Evolutionary conservation across 2,797 vertebrate genomes (phyloP).

Genomic region (Alcedo quadribrachys): DNA sequence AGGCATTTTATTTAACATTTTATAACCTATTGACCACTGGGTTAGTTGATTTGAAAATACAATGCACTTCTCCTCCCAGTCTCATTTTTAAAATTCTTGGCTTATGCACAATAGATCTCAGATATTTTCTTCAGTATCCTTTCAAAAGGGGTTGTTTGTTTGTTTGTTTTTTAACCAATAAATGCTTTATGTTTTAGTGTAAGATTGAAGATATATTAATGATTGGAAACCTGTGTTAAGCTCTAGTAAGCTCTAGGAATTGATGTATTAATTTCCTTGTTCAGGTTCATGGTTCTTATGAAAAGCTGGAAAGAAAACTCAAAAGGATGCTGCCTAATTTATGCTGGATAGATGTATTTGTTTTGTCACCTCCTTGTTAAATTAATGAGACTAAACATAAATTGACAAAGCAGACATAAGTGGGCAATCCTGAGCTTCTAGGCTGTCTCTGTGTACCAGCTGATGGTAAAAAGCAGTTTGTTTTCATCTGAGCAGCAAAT

Average conservation of each 20-base stretch:
- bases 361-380: background rate
- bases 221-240: background rate
- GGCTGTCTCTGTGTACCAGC: background rate
- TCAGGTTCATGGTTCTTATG: background rate
- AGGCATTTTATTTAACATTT: background rate
- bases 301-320: background rate
- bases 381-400: background rate
- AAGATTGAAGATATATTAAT: background rate
- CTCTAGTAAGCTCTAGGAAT: background rate
- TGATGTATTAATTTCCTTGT: background rate
- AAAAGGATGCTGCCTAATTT: background rate
- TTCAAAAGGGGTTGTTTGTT: background rate
- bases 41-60: background rate
- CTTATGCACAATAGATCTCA: background rate
- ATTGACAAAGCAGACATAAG: background rate
- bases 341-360: background rate
- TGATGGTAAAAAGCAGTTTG: background rate
- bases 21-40: background rate
- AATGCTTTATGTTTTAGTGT: background rate
- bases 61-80: background rate
- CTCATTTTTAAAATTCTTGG: slow-evolving; percentile 8
- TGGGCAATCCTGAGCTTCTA: background rate
- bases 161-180: background rate
- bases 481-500: background rate
- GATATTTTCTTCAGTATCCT: background rate